phyloP scores from a whole-genome alignment of 2,888 invertebrate species.

The Aphidius colemani region DNA sequence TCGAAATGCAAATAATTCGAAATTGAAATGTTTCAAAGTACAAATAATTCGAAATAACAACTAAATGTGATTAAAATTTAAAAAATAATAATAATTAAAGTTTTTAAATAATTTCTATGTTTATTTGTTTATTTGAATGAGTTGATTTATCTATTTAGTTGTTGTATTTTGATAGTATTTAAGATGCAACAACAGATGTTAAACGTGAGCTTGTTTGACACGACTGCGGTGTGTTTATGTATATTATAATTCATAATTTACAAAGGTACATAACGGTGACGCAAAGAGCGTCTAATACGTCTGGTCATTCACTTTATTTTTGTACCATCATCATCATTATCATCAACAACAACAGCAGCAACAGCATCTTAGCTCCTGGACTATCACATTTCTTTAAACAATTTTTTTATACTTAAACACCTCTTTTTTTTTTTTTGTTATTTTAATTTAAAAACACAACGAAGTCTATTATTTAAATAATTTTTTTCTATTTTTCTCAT shows the following conservation, averaged over 20 bases:
- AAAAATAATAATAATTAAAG: no score
- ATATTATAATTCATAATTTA: neutral
- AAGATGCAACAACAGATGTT: conserved; percentile 27
- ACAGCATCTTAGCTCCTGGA: no score
- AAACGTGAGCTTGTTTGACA: conserved; percentile 27
- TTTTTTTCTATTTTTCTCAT: neutral
- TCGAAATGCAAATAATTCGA: no score
- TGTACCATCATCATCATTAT: conserved; percentile 15
- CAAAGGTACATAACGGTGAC: conserved; percentile 20
- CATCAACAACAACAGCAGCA: neutral
- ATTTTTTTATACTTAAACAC: neutral
- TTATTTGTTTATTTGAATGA: no score
- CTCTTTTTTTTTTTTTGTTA: neutral
- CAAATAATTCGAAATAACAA: no score
- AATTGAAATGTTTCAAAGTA: no score
- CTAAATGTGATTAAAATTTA: no score
- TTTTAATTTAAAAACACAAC: neutral
- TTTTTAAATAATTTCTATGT: no score
- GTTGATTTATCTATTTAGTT: no score
- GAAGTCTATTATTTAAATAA: neutral
- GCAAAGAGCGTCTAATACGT: conserved; percentile 25
- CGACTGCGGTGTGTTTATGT: neutral
- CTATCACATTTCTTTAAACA: neutral
- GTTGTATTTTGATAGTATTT: no score
- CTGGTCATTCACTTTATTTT: conserved; percentile 17